Evolutionary conservation across 2,888 invertebrate genomes (phyloP).

Genomic region (Pogonocherus hispidulus): DNA sequence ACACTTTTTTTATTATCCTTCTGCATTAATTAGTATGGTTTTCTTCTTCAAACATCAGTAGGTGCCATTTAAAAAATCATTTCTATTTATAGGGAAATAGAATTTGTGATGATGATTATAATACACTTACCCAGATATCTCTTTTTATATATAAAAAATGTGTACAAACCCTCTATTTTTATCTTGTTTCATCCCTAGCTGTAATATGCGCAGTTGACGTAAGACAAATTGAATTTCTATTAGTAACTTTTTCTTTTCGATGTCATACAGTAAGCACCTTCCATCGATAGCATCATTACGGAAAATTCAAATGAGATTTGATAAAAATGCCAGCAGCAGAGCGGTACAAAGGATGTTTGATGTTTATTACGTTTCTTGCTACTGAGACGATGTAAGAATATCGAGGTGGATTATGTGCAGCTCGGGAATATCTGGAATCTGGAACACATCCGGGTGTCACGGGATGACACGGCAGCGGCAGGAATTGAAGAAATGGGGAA

Average conservation of each 20-base stretch:
- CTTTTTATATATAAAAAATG: too few relatives aligned
- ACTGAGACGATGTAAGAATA: neutral
- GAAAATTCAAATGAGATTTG: constrained; percentile 19
- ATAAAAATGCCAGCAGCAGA: constrained; percentile 8
- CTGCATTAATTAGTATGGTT: too few relatives aligned
- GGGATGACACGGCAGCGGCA: neutral
- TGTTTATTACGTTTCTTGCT: constrained; percentile 2
- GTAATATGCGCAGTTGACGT: too few relatives aligned
- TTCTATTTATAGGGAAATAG: too few relatives aligned
- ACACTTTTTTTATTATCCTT: too few relatives aligned
- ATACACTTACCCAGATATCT: too few relatives aligned
- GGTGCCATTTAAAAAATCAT: too few relatives aligned
- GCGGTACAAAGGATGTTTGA: neutral
- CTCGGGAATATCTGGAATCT: neutral
- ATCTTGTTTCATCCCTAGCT: too few relatives aligned
- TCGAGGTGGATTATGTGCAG: neutral
- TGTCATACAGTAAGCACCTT: constrained; percentile 2
- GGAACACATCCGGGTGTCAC: neutral
- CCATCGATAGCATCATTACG: constrained; percentile 16
- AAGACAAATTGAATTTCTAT: too few relatives aligned
- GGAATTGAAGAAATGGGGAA: neutral
- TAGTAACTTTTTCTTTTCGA: constrained; percentile 2
- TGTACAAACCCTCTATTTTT: too few relatives aligned
- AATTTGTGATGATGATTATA: too few relatives aligned
- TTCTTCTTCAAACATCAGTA: too few relatives aligned